Conservation (phyloP, 2,797 vertebrate species). For the Tragopan temminckii region DNA sequence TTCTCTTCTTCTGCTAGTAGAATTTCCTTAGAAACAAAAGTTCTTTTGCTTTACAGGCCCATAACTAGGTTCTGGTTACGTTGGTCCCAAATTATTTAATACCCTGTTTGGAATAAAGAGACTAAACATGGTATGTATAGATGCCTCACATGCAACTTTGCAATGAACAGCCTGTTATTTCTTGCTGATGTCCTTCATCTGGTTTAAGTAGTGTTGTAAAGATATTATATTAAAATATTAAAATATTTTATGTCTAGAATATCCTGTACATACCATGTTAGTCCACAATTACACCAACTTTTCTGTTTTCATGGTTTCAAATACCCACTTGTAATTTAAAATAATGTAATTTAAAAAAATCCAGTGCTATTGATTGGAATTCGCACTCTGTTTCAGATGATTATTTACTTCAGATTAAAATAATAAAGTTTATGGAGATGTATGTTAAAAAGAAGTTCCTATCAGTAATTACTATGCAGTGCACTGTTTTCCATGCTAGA, state of each 20-base stretch:
- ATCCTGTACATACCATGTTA: neutral
- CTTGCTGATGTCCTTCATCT: neutral
- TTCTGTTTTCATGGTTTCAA: neutral
- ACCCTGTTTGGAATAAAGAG: no score
- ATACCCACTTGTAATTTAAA: neutral
- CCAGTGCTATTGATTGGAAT: neutral
- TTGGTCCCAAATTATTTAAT: no score
- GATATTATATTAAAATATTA: neutral
- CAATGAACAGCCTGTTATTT: neutral
- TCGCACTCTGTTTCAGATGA: neutral
- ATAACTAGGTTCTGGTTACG: no score
- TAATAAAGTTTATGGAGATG: neutral
- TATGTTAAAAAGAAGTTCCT: neutral
- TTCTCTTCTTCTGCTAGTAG: no score
- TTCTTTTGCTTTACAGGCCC: no score
- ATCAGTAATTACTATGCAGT: neutral
- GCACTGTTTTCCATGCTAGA: neutral
- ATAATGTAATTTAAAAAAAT: neutral
- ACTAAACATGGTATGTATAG: no score
- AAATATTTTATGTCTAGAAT: neutral
- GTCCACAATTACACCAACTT: neutral
- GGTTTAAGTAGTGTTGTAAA: neutral
- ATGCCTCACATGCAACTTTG: neutral
- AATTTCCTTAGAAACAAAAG: no score
- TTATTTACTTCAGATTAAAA: neutral